phyloP scores from a whole-genome alignment of 2,888 invertebrate species.

The Calameuta idolon region DNA sequence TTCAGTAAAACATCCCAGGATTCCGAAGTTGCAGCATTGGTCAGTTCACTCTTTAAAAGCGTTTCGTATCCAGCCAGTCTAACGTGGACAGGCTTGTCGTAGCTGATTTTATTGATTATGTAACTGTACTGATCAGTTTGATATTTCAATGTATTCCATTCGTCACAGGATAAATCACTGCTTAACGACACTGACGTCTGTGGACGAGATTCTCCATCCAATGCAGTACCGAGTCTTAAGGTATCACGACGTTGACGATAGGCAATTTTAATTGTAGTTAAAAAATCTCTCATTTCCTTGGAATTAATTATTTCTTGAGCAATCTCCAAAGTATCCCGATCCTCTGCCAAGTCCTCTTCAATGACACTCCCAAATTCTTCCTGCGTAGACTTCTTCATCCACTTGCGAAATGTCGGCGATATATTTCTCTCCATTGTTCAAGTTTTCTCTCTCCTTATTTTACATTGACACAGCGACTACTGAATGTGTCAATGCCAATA shows the following conservation, averaged over 20 bases:
- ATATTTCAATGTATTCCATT: conserved; percentile 47
- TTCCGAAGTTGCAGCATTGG: conserved; percentile 38
- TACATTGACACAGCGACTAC: background rate
- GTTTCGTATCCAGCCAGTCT: conserved; percentile 60
- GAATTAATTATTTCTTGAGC: conserved; percentile 48
- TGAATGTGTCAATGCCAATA: background rate
- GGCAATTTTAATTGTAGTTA: conserved; percentile 42
- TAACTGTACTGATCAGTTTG: conserved; percentile 38
- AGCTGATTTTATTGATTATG: conserved; percentile 52
- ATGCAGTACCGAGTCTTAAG: background rate
- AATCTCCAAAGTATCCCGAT: conserved; percentile 39
- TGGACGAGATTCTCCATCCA: conserved; percentile 35
- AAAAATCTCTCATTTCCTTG: conserved; percentile 47
- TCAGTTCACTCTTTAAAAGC: conserved; percentile 53
- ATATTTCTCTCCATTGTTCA: conserved; percentile 45
- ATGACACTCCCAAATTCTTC: conserved; percentile 51
- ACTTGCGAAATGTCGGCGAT: conserved; percentile 50
- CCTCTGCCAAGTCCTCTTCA: conserved; percentile 40
- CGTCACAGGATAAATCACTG: conserved; percentile 55
- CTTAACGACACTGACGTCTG: conserved; percentile 49
- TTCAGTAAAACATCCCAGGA: conserved; percentile 52
- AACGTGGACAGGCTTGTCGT: conserved; percentile 60
- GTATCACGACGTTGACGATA: conserved; percentile 37
- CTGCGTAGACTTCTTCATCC: conserved; percentile 53
- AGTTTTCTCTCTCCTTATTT: background rate